Evolutionary conservation across 2,797 vertebrate genomes (phyloP), one percentile per base, ranked within the genome.

Genomic region (Pangasius mekongensis): DNA sequence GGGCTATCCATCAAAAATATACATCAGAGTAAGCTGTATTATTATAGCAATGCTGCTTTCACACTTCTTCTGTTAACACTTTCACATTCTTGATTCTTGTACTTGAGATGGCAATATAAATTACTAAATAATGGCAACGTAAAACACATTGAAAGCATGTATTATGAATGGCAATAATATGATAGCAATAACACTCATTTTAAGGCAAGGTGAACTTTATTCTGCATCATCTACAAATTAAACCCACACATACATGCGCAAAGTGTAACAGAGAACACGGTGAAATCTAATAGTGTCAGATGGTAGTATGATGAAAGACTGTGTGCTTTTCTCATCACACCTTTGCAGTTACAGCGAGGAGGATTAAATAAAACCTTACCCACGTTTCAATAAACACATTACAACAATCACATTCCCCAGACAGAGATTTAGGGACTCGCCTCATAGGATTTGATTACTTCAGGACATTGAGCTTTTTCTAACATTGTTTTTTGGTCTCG

Each of bases 401-500:
- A 96, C 93, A 96, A 95, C 95, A 96, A 96, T 96, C 95, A 94
- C 94, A 96, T 97, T 96, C 95, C 93, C 95, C 92, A 96, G 96
- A 97, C 95, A 96, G 95, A 96, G 96, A 96, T 96, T 96, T 95
- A 97, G 96, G 96, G 96, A 97, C 95, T 97, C 93, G 94, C 93
- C 94, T 96, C 95, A 96, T 96, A 94, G 91, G 95, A 96, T 97
- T 96, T 94, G 95, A 96, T 97, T 97, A 97, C 94, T 94, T 92
- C 92, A 94, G 94, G 95, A 96, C 95, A 95, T 94, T 95, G 94
- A 93, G 95, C 90, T 95, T 95, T 95, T 95, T 95, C 95, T 95
- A 95, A 95, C 94, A 91, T 94, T 93, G 95, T 95, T 95, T 95
- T 92, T 92, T 89, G 92, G 92, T 91, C 84, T 91, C 90, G 77